Evolutionary conservation across 2,888 invertebrate species (phyloP).

Genomic region (Rhabditophanes sp.): DNA sequence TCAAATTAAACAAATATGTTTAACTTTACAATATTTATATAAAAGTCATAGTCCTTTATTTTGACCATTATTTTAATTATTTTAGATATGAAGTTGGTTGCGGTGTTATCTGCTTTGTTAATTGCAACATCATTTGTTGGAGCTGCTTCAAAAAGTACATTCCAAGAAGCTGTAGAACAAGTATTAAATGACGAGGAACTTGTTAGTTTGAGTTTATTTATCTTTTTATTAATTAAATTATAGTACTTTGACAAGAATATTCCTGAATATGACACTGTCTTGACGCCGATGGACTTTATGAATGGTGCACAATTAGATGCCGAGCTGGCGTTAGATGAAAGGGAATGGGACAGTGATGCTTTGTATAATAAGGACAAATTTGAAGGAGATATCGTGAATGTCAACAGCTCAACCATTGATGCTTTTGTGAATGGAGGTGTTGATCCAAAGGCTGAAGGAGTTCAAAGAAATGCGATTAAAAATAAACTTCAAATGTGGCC

Average conservation of each 20-base stretch:
- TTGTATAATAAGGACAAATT: constrained; percentile 37
- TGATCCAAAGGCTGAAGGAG: constrained; percentile 11
- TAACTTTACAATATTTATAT: no score
- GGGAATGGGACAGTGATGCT: constrained; percentile 37
- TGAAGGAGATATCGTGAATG: constrained; percentile 43
- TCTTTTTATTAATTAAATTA: no score
- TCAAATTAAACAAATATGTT: no score
- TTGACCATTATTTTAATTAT: no score
- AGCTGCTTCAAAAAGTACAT: no score
- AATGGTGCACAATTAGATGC: constrained; percentile 21
- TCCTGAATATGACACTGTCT: constrained; percentile 37
- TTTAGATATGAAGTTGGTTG: no score
- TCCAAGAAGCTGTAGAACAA: no score
- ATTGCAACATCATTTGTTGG: no score
- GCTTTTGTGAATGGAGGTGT: constrained; percentile 28
- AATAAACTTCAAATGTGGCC: constrained; percentile 40
- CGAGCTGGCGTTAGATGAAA: constrained; percentile 13
- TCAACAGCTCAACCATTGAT: constrained; percentile 32
- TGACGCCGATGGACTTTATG: constrained; percentile 36
- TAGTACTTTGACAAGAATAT: constrained; percentile 17
- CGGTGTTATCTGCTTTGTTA: no score
- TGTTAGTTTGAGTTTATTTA: no score
- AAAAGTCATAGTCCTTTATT: no score
- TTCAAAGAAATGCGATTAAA: constrained; percentile 36
- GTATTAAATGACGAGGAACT: no score